Percentiles rank a stretch among this genome's conserved stretches.
These are phyloP conservation scores for Melieria picta DNA, from an alignment of 2,888 invertebrate species.

Conservation along the genomic window DNA sequence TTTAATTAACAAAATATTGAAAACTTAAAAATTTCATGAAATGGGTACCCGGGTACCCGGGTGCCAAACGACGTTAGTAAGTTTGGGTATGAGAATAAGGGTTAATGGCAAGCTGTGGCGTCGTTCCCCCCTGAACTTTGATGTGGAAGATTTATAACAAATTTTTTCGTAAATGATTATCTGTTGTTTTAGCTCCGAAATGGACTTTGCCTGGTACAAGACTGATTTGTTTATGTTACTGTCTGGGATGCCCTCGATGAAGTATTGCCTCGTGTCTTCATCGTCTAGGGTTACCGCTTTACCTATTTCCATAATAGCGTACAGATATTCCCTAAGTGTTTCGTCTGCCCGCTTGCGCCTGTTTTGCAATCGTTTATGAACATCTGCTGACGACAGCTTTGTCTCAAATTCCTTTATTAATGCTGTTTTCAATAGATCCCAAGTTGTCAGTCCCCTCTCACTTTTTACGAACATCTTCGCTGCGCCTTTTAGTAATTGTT, in stretches of 20 bases:
- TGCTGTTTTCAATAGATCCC: conserved; percentile 22
- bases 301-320: conserved; percentile 10
- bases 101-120: too few relatives aligned
- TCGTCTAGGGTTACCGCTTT: conserved; percentile 13
- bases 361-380: conserved; percentile 6
- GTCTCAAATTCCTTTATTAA: conserved; percentile 1
- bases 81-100: too few relatives aligned
- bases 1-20: too few relatives aligned
- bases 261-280: neutral
- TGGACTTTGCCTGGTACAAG: conserved; percentile 25
- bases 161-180: conserved; percentile 24
- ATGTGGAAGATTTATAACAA: neutral
- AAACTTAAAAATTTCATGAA: too few relatives aligned
- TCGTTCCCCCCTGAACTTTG: too few relatives aligned
- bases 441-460: conserved; percentile 22
- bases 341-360: conserved; percentile 2
- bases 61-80: too few relatives aligned
- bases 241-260: conserved; percentile 16
- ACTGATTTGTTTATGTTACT: conserved; percentile 15
- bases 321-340: neutral
- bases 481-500: conserved; percentile 36
- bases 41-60: too few relatives aligned
- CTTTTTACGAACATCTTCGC: conserved; percentile 35
- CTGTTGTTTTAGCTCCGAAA: conserved; percentile 28
- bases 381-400: neutral